Evolutionary conservation across 2,113 vertebrate genomes (phyloP).

Genomic region (Periophthalmus modestus): DNA sequence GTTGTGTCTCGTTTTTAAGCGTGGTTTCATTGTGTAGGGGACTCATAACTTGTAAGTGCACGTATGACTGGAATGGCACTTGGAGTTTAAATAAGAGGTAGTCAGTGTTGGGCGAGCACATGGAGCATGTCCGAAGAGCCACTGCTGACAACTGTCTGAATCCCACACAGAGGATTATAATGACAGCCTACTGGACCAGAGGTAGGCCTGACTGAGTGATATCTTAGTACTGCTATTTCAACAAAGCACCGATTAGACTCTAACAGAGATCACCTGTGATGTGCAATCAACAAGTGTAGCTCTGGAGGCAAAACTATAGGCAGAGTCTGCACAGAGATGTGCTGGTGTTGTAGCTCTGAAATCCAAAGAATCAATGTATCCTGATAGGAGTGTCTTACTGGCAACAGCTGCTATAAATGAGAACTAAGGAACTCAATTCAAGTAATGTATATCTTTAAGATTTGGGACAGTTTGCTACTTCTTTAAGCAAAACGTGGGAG

Average conservation of each 20-base stretch:
- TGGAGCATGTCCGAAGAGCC: slow-evolving; percentile 38
- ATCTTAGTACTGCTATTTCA: slow-evolving; percentile 30
- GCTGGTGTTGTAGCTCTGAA: neutral
- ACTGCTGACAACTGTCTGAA: slow-evolving; percentile 58
- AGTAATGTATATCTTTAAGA: neutral
- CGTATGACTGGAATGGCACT: slow-evolving; percentile 84
- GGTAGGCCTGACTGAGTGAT: slow-evolving; percentile 47
- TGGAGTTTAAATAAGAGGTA: slow-evolving; percentile 81
- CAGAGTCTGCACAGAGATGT: neutral
- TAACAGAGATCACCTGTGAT: slow-evolving; percentile 17
- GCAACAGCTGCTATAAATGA: neutral
- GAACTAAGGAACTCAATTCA: neutral
- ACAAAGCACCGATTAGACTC: slow-evolving; percentile 11
- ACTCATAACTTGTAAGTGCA: slow-evolving; percentile 77
- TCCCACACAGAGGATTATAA: slow-evolving; percentile 59
- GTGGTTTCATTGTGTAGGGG: slow-evolving; percentile 77
- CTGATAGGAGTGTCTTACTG: neutral
- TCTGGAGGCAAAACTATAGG: slow-evolving; percentile 3
- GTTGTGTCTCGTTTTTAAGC: slow-evolving; percentile 72
- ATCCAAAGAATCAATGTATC: neutral
- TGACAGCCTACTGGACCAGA: slow-evolving; percentile 46
- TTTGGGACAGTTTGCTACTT: neutral
- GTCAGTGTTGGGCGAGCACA: slow-evolving; percentile 71
- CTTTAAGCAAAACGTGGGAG: neutral
- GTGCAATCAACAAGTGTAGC: slow-evolving; percentile 26